Evolutionary conservation across 2,888 invertebrate species (phyloP).

Genomic region (Phortica magna): DNA sequence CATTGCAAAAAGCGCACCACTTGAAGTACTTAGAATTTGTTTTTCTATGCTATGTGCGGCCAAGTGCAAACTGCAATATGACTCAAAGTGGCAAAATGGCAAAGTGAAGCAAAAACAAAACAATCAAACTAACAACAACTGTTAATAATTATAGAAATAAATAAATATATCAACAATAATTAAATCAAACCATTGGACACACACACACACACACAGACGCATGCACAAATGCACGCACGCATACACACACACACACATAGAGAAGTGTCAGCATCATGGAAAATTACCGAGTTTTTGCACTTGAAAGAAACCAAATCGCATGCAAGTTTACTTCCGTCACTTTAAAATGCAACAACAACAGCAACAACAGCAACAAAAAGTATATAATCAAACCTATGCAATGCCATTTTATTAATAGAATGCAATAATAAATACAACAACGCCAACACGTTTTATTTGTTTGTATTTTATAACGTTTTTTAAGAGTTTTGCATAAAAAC

Average conservation of each 20-base stretch:
- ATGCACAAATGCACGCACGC: neutral
- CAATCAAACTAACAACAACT: neutral
- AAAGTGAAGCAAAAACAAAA: too few relatives aligned
- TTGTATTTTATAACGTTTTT: too few relatives aligned
- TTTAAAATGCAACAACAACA: conserved; percentile 27
- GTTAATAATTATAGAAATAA: neutral
- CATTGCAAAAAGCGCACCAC: too few relatives aligned
- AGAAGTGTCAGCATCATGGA: conserved; percentile 3
- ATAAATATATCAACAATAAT: conserved; percentile 9
- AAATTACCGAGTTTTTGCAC: conserved; percentile 33
- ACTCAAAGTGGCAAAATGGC: too few relatives aligned
- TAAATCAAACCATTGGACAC: conserved; percentile 22
- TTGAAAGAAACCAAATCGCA: conserved; percentile 49
- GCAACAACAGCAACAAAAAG: conserved; percentile 35
- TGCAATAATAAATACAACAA: neutral
- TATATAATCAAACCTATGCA: too few relatives aligned
- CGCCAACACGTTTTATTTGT: neutral
- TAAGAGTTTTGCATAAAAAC: too few relatives aligned
- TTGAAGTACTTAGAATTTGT: too few relatives aligned
- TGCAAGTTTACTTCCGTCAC: neutral
- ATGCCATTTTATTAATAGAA: too few relatives aligned
- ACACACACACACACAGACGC: neutral
- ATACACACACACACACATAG: neutral
- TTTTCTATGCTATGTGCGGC: too few relatives aligned
- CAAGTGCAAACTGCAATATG: too few relatives aligned